These are phyloP conservation scores for Trididemnum miniatum DNA, from an alignment of 23 tunicate genomes.

Conservation along the genomic window DNA sequence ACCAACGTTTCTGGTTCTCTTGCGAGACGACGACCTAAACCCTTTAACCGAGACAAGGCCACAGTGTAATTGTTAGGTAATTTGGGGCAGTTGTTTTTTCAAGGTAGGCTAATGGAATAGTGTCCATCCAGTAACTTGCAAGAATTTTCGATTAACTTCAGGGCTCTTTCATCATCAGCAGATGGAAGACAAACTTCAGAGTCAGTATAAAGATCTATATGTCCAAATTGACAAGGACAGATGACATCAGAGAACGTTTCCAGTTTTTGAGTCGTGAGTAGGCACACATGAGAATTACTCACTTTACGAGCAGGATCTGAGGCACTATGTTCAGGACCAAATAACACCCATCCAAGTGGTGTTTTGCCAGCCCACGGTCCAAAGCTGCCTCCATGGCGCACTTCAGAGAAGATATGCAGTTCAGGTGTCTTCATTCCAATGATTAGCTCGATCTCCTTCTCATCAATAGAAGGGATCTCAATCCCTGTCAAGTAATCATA, in stretches of 20 bases:
- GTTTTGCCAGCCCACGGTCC: not conserved
- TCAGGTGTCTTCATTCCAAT: conserved; percentile 10
- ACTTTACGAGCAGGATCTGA: not conserved
- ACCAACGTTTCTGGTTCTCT: not conserved
- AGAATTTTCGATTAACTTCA: not conserved
- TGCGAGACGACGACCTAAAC: not conserved
- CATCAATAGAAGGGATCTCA: not conserved
- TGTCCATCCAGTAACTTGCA: not conserved
- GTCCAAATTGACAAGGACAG: not conserved
- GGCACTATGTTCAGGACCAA: not conserved
- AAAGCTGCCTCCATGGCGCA: not conserved
- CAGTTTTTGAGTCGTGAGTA: not conserved
- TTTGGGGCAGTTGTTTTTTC: not conserved
- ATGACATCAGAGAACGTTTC: not conserved
- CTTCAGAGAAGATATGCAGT: not conserved
- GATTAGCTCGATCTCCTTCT: not conserved
- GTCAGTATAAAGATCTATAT: not conserved
- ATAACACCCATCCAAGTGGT: conserved; percentile 6
- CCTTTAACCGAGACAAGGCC: conserved; percentile 12
- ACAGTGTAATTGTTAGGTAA: conserved; percentile 20
- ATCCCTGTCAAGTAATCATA: conserved; percentile 9
- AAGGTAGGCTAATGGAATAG: conserved; percentile 15
- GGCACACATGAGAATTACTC: not conserved
- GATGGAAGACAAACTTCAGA: not conserved
- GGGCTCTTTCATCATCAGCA: not conserved